Conservation (phyloP, 2,888 invertebrate genomes). For the Tethea ocularis region DNA sequence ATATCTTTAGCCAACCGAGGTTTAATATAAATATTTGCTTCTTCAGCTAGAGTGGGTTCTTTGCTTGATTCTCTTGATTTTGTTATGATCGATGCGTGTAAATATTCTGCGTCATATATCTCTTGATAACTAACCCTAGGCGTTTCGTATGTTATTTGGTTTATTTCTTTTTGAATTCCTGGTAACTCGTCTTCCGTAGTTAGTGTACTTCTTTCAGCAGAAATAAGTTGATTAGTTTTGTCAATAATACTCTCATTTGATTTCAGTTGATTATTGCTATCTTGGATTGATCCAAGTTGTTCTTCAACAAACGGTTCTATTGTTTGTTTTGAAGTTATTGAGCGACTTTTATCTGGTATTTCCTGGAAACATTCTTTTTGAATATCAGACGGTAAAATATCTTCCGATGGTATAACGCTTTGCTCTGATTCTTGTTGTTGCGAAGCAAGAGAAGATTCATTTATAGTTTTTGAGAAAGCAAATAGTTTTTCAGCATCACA, state of each 20-base stretch:
- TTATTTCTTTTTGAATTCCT: background rate
- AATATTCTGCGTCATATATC: slow-evolving; percentile 45
- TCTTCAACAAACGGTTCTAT: background rate
- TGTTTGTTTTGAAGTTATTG: slow-evolving; percentile 28
- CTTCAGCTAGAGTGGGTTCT: slow-evolving; percentile 22
- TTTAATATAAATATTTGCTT: slow-evolving; percentile 10
- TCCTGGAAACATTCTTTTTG: slow-evolving; percentile 30
- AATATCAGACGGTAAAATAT: slow-evolving; percentile 15
- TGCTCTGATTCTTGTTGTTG: slow-evolving; percentile 20
- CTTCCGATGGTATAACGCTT: slow-evolving; percentile 18
- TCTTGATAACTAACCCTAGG: slow-evolving; percentile 17
- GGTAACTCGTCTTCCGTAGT: background rate
- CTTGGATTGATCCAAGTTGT: too few relatives aligned
- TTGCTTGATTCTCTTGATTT: slow-evolving; percentile 32
- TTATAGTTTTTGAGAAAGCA: slow-evolving; percentile 22
- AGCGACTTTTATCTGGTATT: slow-evolving; percentile 37
- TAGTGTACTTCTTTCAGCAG: too few relatives aligned
- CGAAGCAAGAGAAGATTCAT: slow-evolving; percentile 17
- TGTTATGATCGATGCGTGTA: slow-evolving; percentile 35
- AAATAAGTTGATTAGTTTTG: background rate
- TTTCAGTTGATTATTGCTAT: background rate
- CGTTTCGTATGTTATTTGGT: background rate
- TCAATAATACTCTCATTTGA: background rate
- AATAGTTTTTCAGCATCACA: slow-evolving; percentile 49
- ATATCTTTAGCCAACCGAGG: slow-evolving; percentile 9